A percentile compares a stretch with the other conserved stretches of the same genome.
Conservation (phyloP, 1,140 invertebrate species). For the Halictus rubicundus region DNA sequence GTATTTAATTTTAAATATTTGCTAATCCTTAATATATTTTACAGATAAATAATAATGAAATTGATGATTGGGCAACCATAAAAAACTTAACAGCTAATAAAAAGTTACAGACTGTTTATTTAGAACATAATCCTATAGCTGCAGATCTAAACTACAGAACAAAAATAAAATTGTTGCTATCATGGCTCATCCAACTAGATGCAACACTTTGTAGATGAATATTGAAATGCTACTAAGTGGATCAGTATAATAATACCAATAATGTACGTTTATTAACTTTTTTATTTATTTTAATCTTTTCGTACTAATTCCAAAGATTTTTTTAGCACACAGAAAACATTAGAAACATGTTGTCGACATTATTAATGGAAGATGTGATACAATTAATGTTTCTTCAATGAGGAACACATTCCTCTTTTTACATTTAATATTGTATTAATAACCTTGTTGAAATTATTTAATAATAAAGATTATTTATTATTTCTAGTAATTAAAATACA, state of each 20-base stretch:
- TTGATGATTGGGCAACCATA: slow-evolving; percentile 92
- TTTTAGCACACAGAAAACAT: slow-evolving; percentile 1
- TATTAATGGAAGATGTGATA: not conserved
- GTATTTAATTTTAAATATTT: slow-evolving; percentile 26
- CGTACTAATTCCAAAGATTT: slow-evolving; percentile 19
- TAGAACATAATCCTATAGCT: slow-evolving; percentile 95
- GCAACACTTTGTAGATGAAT: slow-evolving; percentile 91
- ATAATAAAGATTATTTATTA: not conserved
- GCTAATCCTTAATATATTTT: slow-evolving; percentile 71
- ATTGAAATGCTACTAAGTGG: not conserved
- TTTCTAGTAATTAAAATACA: not conserved
- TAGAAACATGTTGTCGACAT: not conserved
- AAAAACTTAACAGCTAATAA: slow-evolving; percentile 88
- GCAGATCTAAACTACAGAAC: slow-evolving; percentile 93
- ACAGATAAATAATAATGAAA: slow-evolving; percentile 95
- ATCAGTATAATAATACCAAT: not conserved
- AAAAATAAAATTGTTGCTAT: slow-evolving; percentile 94
- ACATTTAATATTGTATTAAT: slow-evolving; percentile 10
- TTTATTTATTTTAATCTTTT: not conserved
- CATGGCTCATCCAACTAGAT: slow-evolving; percentile 95
- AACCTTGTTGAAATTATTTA: slow-evolving; percentile 3
- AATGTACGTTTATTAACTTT: slow-evolving; percentile 6
- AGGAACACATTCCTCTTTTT: slow-evolving; percentile 13
- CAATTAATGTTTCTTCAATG: not conserved
- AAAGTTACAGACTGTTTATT: slow-evolving; percentile 93